phyloP scores from a whole-genome alignment of 2,797 vertebrate species.

The Semaprochilodus insignis region DNA sequence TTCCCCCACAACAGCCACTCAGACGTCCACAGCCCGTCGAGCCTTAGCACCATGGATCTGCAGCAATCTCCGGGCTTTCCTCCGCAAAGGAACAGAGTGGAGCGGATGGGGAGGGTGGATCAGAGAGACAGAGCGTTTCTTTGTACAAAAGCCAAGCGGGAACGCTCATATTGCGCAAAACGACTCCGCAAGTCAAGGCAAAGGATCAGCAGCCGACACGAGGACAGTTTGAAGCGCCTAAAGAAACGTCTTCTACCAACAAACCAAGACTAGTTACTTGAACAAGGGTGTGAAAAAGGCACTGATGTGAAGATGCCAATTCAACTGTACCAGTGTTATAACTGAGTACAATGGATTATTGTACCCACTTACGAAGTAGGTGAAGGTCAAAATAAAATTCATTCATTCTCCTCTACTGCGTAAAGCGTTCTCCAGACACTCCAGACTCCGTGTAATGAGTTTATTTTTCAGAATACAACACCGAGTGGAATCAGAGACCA shows the following conservation, averaged over 20 bases:
- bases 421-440: no score
- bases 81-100: conserved; percentile 5
- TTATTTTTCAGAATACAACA: no score
- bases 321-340: no score
- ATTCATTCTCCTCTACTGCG: no score
- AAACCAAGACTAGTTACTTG: no score
- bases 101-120: not conserved
- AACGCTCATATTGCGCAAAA: conserved; percentile 40
- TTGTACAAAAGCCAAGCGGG: conserved; percentile 56
- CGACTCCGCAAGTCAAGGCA: conserved; percentile 31
- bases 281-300: not conserved
- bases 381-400: no score
- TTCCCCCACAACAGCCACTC: not conserved
- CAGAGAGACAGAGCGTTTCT: conserved; percentile 38
- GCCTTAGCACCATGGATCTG: not conserved
- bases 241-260: not conserved
- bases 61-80: not conserved
- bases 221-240: conserved; percentile 16
- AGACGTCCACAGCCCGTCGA: not conserved
- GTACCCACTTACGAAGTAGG: no score
- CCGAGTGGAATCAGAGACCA: no score
- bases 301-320: no score
- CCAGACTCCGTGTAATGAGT: no score
- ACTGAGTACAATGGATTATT: no score
- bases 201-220: conserved; percentile 33